These are phyloP conservation scores for Xestia xanthographa DNA, from an alignment of 2,888 invertebrate genomes.

Conservation along the genomic window DNA sequence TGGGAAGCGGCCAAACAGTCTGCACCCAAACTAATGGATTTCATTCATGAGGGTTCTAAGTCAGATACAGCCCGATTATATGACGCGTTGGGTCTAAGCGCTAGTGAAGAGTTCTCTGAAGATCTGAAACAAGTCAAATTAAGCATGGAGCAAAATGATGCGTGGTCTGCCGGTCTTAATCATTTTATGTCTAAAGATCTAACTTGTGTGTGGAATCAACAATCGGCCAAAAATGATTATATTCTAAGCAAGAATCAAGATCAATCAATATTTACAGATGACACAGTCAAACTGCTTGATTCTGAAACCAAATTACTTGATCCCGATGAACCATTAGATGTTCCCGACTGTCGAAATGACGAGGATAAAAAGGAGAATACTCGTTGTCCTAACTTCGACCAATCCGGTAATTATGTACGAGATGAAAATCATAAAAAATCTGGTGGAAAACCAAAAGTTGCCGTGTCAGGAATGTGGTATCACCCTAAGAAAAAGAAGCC, in stretches of 20 bases:
- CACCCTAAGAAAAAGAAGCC: conserved; percentile 88
- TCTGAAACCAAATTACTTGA: conserved; percentile 74
- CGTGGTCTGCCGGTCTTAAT: conserved; percentile 77
- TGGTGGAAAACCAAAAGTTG: conserved; percentile 80
- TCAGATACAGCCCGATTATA: conserved; percentile 88
- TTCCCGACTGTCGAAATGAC: conserved; percentile 73
- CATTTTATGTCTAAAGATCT: conserved; percentile 79
- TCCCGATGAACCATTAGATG: conserved; percentile 74
- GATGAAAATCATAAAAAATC: conserved; percentile 84
- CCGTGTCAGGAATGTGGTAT: conserved; percentile 86
- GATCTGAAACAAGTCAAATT: conserved; percentile 81
- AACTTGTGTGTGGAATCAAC: conserved; percentile 79
- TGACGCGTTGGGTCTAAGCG: conserved; percentile 84
- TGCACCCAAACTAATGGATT: conserved; percentile 88
- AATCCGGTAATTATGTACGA: conserved; percentile 83
- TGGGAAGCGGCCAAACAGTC: conserved; percentile 90
- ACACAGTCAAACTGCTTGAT: conserved; percentile 72
- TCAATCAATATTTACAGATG: conserved; percentile 72
- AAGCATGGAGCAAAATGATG: conserved; percentile 74
- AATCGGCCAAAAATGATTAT: conserved; percentile 75
- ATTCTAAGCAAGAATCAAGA: conserved; percentile 70
- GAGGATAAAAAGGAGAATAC: conserved; percentile 79
- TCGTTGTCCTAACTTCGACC: conserved; percentile 84
- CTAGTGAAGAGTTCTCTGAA: conserved; percentile 79
- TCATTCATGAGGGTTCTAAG: conserved; percentile 87